Base-by-base conservation (phyloP, 2,888 invertebrate genomes). In the Mellilla xanthometata region DNA sequence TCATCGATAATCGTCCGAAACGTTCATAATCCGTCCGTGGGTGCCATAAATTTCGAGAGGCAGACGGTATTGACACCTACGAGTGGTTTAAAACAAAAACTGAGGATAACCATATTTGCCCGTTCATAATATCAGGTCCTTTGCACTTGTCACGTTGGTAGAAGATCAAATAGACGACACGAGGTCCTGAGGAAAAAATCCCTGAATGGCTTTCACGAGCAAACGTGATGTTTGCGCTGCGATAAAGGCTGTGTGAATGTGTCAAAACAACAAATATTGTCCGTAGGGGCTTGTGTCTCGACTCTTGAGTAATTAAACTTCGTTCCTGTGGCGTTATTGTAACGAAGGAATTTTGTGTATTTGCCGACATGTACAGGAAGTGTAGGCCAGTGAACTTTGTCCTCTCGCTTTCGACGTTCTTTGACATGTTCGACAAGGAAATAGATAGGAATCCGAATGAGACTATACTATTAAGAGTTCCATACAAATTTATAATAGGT, bases 231-330 rank as follows among this genome's bases (percentile, higher is more conserved):
- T 89, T 83, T 84, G 78, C 58, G 64, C 74, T 77, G 72, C 73
- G 88, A 89, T 89, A 89, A 88, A 84, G 75, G 64, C 74, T 84
- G 83, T 86, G 85, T 89, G 88, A 90, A 89, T 89, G 85, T 86
- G 88, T 87, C 88, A 90, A 90, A 90, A 89, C 77, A 80, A 80
- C 81, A 85, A 86, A 84, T 86, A 89, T 89, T 88, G 83, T 81
- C 81, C 77, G 69, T 76, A 68, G 67, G 67, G 60, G 66, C 64
- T 66, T 68, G 67, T 70, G 68, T 72, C 62, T 68, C 64, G 29
- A 36, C 32, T 19, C 69, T 67, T 64, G 72, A 58, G 73, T 72
- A 80, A 81, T 81, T 80, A 81, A 74, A 62, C 58, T 56, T 49
- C 58, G 60, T 68, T 64, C 60, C 62, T 55, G 45, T 46, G 34